Evolutionary conservation across 2,888 invertebrate genomes (phyloP).

Genomic region (Sphaerophoria taeniata): DNA sequence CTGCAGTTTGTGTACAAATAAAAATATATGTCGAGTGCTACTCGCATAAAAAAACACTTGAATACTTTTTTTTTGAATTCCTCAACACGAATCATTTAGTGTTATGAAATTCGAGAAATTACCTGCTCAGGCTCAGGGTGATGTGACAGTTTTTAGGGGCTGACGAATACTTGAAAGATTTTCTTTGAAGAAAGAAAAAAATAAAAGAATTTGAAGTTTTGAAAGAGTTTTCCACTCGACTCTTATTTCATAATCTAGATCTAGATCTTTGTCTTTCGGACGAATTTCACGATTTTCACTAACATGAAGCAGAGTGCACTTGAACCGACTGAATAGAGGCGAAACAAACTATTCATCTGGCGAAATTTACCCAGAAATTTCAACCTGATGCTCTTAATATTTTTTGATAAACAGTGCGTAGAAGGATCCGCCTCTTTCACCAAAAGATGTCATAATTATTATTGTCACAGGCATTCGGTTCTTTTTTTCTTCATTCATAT

Average conservation of each 20-base stretch:
- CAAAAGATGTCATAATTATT: conserved; percentile 67
- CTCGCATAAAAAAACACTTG: too few species aligned
- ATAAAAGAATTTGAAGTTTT: background rate
- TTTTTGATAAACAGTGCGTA: conserved; percentile 21
- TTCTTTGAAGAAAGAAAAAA: background rate
- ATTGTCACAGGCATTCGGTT: conserved; percentile 55
- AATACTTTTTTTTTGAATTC: too few species aligned
- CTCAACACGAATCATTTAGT: background rate
- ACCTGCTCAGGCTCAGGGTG: conserved; percentile 55
- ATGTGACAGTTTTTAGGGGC: conserved; percentile 53
- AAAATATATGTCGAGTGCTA: too few species aligned
- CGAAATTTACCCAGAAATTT: background rate
- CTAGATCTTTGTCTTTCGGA: background rate
- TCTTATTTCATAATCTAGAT: conserved; percentile 51
- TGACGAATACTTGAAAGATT: conserved; percentile 22
- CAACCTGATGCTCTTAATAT: conserved; percentile 52
- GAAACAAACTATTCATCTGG: background rate
- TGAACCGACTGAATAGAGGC: background rate
- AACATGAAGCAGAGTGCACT: background rate
- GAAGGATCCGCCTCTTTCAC: conserved; percentile 49
- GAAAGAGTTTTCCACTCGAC: conserved; percentile 54
- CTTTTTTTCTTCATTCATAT: background rate
- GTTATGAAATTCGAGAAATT: conserved; percentile 31
- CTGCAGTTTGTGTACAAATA: too few species aligned
- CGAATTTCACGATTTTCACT: background rate